Evolutionary conservation across 2,797 vertebrate species (phyloP), one percentile per base, ranked within the genome.

Genomic region (Sebastiscus albofasciatus): DNA sequence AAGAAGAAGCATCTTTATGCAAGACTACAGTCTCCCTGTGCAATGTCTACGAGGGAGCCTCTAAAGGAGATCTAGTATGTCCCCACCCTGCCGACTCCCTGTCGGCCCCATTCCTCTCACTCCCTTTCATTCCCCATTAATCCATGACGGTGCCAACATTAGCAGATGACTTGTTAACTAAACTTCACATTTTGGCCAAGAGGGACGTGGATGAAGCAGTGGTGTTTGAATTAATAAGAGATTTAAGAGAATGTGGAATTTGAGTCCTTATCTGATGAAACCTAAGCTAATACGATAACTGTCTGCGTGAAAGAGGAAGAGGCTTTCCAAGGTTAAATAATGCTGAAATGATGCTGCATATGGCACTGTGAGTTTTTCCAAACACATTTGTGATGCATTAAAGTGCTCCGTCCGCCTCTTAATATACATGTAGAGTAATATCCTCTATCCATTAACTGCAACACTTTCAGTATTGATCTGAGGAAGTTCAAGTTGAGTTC

Each of bases 161-260:
- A 94, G 87, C 88, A 83, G 91, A 85, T 82, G 87, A 94, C 94
- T 95, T 92, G 94, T 93, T 92, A 93, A 93, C 92, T 94, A 92
- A 95, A 94, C 93, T 93, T 94, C 92, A 90, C 81, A 89, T 91
- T 90, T 91, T 91, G 87, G 91, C 91, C 91, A 67, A 83, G 81
- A 90, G 92, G 92, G 87, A 87, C 73, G 59, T 36, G 82, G 82
- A 82, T 59, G 82, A 89, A 84, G 87, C 72, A 56, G 87, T 24
- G 71, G 67, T 79, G 90, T 92, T 93, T 93, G 91, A 95, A 94
- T 95, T 92, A 95, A 95, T 95, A 89, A 89, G 85, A 89, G 93
- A 94, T 93, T 93, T 92, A 91, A 95, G 89, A 86, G 93, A 95
- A 94, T 95, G 88, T 85, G 79, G 87, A 94, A 95, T 95, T 90